These are phyloP conservation scores for Lacerta agilis DNA, from an alignment of 2,797 vertebrate species.

Conservation along the genomic window DNA sequence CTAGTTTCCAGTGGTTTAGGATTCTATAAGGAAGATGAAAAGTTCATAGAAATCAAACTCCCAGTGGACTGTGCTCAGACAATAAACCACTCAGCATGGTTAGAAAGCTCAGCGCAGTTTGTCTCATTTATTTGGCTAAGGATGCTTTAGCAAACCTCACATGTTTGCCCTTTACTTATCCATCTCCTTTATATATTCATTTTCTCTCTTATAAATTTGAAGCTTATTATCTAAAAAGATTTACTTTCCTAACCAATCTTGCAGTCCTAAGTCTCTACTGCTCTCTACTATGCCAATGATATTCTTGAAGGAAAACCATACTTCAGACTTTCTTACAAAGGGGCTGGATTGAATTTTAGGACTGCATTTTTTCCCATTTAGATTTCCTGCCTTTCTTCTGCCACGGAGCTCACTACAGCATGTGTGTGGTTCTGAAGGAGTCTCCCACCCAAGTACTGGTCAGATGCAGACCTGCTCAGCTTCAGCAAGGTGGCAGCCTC, in stretches of 20 bases:
- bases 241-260: not conserved
- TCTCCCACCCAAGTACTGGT: no score
- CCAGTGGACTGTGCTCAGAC: not conserved
- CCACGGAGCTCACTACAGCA: no score
- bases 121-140: not conserved
- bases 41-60: not conserved
- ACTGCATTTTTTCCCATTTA: no score
- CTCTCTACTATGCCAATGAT: not conserved
- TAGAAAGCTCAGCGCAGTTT: not conserved
- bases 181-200: not conserved
- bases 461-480: no score
- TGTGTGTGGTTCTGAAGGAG: no score
- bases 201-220: not conserved
- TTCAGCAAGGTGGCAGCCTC: no score
- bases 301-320: not conserved
- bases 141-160: not conserved
- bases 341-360: no score
- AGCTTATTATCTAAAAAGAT: not conserved
- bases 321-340: no score
- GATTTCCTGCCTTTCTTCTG: no score
- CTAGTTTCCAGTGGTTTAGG: not conserved
- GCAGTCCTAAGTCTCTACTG: not conserved
- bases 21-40: not conserved
- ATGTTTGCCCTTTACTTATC: not conserved
- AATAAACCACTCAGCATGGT: not conserved